Conservation (phyloP, 2,888 invertebrate genomes). For the Caenorhabditis zanzibari region DNA sequence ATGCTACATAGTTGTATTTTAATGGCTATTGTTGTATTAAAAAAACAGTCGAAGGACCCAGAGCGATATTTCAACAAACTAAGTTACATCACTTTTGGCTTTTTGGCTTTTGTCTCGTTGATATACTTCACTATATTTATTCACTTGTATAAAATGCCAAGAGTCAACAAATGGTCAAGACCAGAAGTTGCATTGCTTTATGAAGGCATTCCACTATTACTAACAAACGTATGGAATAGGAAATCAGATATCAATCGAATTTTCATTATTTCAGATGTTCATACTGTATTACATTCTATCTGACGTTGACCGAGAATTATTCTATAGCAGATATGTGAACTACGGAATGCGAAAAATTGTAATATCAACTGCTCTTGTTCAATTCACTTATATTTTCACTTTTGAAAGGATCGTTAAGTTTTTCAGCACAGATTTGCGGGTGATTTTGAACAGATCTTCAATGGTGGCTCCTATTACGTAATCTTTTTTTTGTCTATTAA, state of each 20-base stretch:
- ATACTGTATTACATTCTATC: not conserved
- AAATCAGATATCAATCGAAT: not conserved
- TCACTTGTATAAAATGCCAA: slow-evolving; percentile 2
- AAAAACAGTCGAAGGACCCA: no score
- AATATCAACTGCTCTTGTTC: slow-evolving; percentile 19
- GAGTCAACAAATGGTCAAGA: not conserved
- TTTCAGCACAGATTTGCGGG: not conserved
- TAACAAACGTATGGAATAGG: slow-evolving; percentile 17
- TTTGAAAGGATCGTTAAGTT: slow-evolving; percentile 13
- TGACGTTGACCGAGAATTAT: not conserved
- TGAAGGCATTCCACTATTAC: slow-evolving; percentile 41
- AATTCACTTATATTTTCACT: slow-evolving; percentile 31
- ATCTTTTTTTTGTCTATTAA: no score
- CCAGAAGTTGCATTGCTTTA: slow-evolving; percentile 40
- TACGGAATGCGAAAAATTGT: slow-evolving; percentile 36
- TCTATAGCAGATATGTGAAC: not conserved
- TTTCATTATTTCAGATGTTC: slow-evolving; percentile 11
- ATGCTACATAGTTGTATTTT: not conserved
- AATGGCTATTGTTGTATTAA: not conserved
- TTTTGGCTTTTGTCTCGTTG: not conserved
- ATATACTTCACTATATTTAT: slow-evolving; percentile 27
- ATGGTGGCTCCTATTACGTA: not conserved
- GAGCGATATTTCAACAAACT: slow-evolving; percentile 1
- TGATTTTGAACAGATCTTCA: not conserved
- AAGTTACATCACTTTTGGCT: not conserved